Evolutionary conservation across 1,140 invertebrate species (phyloP).

Genomic region (Drosophila orena): DNA sequence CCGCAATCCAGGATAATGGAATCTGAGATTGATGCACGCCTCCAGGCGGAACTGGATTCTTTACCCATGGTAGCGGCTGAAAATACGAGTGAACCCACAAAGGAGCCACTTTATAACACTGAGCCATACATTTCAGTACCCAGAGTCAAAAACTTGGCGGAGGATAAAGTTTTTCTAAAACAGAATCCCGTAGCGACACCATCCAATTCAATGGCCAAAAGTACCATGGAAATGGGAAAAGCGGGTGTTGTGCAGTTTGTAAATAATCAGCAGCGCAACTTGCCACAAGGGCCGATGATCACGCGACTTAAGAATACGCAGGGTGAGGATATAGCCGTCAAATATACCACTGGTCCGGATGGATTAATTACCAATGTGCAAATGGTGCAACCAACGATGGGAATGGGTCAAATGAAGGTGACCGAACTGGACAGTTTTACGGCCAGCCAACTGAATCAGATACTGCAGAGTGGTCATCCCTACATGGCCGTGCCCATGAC

Average conservation of each 20-base stretch:
- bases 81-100: neutral
- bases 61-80: constrained; percentile 39
- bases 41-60: constrained; percentile 50
- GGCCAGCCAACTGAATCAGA: constrained; percentile 12
- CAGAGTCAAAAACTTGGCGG: neutral
- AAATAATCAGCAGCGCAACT: neutral
- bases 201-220: neutral
- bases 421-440: constrained; percentile 3
- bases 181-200: neutral
- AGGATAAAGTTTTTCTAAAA: neutral
- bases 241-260: neutral
- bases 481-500: constrained; percentile 23
- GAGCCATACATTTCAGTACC: too few relatives aligned
- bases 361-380: constrained; percentile 34
- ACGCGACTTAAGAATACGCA: neutral
- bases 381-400: neutral
- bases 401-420: neutral
- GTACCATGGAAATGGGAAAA: neutral
- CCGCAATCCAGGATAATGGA: neutral
- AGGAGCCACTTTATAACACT: neutral
- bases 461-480: constrained; percentile 12
- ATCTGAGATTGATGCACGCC: constrained; percentile 48
- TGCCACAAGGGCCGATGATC: constrained; percentile 9
- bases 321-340: constrained; percentile 23
- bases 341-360: constrained; percentile 28